Base-by-base conservation (phyloP, 2,888 invertebrate genomes). In the Cosmorhoe ocellata region DNA sequence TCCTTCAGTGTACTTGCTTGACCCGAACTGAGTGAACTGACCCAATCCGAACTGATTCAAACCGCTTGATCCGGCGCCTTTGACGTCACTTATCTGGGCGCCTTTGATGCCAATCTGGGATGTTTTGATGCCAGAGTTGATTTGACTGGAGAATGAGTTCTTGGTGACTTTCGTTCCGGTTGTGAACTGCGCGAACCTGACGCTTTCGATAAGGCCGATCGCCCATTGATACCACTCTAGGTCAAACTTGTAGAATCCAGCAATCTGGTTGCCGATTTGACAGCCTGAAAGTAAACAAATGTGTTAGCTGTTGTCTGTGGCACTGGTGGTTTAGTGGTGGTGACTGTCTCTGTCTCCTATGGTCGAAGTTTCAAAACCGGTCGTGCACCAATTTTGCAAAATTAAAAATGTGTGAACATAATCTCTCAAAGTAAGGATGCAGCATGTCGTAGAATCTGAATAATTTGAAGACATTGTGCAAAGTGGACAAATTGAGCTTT, bases 201-300 rank as follows among this genome's bases (percentile, higher is more conserved):
- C 75, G 61, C 86, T 86, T 48, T 89, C 87, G 7, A 81, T 71
- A 0, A 88, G 67, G 0, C 90, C 87, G 22, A 90, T 86, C 0
- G 88, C 84, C 85, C 89, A 90, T 63, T 89, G 77, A 74, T 91
- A 91, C 93, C 93, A 93, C 66, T 91, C 91, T 1, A 92, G 64
- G 69, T 93, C 93, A 65, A 93, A 92, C 59, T 91, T 92, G 78
- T 89, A 90, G 85, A 93, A 93, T 1, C 87, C 90, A 3, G 92
- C 92, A 0, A 92, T 69, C 44, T 92, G 92, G 67, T 92, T 91
- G 6, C 90, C 84, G 1, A 76, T 69, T 42, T 91, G 91, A 61
- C 93, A 93, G 12, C 89, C 91, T 91, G 81, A 1, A 51, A 61
- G 40, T 3, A 24, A 28, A 40, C 31, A 8, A 10, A n/a, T 24